Evolutionary conservation across 2,113 vertebrate species (phyloP).

Genomic region (Apus apus): DNA sequence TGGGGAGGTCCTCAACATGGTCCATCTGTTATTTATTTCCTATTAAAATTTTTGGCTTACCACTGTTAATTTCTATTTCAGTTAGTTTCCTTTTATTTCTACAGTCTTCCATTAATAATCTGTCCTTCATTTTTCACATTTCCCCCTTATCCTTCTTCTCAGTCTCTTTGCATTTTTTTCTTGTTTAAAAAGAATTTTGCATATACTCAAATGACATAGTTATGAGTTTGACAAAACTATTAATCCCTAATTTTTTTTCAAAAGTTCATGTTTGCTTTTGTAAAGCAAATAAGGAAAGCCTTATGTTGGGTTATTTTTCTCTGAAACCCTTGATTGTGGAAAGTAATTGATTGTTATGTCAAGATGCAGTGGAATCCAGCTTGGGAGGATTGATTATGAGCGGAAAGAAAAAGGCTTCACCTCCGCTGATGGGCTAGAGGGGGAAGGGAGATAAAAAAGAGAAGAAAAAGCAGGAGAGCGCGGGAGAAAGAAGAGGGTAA

Average conservation of each 20-base stretch:
- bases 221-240: not conserved
- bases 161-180: not conserved
- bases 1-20: not conserved
- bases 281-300: conserved; percentile 45
- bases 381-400: conserved; percentile 55
- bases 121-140: not conserved
- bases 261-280: conserved; percentile 48
- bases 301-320: not conserved
- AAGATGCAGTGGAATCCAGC: conserved; percentile 51
- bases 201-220: not conserved
- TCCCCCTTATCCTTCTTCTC: not conserved
- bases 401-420: conserved; percentile 48
- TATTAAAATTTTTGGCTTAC: not conserved
- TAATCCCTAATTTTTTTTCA: conserved; percentile 22
- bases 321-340: conserved; percentile 15
- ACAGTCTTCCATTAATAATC: not conserved
- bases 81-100: conserved; percentile 10
- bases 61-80: not conserved
- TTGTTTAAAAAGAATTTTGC: conserved; percentile 4
- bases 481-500: not conserved
- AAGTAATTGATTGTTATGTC: conserved; percentile 67
- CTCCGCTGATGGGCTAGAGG: not conserved
- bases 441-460: conserved; percentile 34
- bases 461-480: not conserved
- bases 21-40: conserved; percentile 20